Evolutionary conservation across 1,140 invertebrate species (phyloP), one percentile per base, ranked within the genome.

Genomic region (Lethocerus indicus): DNA sequence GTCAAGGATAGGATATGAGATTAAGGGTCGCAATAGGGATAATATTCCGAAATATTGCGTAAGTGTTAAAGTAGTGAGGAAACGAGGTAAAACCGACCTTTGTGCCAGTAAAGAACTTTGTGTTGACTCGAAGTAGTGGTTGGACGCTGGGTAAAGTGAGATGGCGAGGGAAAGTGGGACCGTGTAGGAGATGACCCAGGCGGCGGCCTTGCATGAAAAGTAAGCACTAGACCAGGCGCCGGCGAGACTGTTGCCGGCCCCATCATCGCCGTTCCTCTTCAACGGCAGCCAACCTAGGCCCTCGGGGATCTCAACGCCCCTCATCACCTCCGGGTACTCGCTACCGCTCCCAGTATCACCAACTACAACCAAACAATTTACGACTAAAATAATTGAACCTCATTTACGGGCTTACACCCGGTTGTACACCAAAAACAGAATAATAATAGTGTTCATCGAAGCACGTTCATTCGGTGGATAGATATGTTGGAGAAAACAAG

Each of bases 221-320:
- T 86, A 87, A 3, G 83, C 82, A 55, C 73, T 76, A 9, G 81
- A 86, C 83, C 83, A 87, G 74, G 79, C 81, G 23, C 80, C 80
- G 54, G 72, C 73, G 66, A n/a, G 23, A 25, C 14, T n/a, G 21
- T 45, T 45, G 9, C 14, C 5, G 75, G 79, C 27, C 74, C 73
- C 16, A 72, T 71, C 50, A 74, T 75, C 23, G 14, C 26, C 24
- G 20, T 26, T 29, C 28, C 44, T 71, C 12, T 32, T 27, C 1
- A 18, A 27, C 24, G 49, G 49, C 9, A 39, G 28, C 50, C 50
- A 51, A 2, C 43, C 43, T 20, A 47, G 36, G n/a, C 27, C 41
- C 27, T 46, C 32, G 7, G 50, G 50, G 6, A 51, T 24, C 18
- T 51, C 50, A n/a, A 51, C 26, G 2, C 37, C 52, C 13, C 35